Percentiles rank a stretch among this genome's conserved stretches.
Evolutionary conservation across 2,113 vertebrate genomes (phyloP).

Genomic region (Ginglymostoma cirratum): DNA sequence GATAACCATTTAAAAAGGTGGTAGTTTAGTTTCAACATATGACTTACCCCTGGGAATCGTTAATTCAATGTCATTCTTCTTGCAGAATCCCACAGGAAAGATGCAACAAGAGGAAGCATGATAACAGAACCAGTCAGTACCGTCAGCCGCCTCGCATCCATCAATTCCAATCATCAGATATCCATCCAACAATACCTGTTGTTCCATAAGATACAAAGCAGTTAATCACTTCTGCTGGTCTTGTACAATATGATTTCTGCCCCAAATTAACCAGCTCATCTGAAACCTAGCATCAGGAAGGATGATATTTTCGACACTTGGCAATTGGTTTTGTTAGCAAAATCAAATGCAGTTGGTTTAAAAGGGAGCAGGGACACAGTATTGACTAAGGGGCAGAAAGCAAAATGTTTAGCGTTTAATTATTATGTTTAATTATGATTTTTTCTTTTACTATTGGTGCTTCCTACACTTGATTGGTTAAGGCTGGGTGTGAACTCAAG

Average conservation of each 20-base stretch:
- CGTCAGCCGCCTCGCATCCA: slow-evolving; percentile 59
- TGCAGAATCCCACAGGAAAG: slow-evolving; percentile 77
- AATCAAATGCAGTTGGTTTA: background rate
- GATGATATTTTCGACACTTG: background rate
- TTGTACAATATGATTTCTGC: background rate
- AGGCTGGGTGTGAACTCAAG: background rate
- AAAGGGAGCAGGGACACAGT: background rate
- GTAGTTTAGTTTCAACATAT: background rate
- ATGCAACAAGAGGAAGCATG: slow-evolving; percentile 85
- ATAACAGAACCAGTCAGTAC: slow-evolving; percentile 87
- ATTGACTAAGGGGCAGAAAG: background rate
- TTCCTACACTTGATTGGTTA: background rate
- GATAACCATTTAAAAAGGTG: background rate
- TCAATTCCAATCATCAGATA: slow-evolving; percentile 92
- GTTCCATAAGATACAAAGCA: background rate
- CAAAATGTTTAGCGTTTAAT: background rate
- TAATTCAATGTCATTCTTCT: slow-evolving; percentile 74
- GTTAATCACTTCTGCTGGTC: background rate
- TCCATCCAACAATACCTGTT: slow-evolving; percentile 78
- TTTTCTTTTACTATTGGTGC: background rate
- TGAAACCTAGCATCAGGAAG: background rate
- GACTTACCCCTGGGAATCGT: slow-evolving; percentile 72
- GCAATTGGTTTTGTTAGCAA: background rate
- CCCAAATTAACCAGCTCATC: background rate
- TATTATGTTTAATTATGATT: background rate